These are phyloP conservation scores for Semaprochilodus insignis DNA, from an alignment of 2,797 vertebrate genomes.

Conservation along the genomic window DNA sequence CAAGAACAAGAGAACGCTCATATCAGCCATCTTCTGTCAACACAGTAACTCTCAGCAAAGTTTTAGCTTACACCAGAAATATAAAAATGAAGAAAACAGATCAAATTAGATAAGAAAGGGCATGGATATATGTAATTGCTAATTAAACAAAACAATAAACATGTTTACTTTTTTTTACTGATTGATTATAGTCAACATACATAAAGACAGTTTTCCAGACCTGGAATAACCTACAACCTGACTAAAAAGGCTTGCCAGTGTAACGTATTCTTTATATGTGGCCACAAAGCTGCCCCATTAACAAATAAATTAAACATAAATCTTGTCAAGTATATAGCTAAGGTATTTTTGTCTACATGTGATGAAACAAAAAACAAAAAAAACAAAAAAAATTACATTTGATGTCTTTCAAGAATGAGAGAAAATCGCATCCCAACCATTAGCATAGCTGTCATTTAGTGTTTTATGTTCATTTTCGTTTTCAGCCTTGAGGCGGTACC, in stretches of 20 bases:
- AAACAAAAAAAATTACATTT: neutral
- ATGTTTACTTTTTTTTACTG: constrained; percentile 14
- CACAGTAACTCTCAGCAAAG: constrained; percentile 46
- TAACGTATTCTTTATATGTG: neutral
- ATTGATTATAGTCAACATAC: constrained; percentile 16
- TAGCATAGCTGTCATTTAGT: neutral
- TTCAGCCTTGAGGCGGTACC: neutral
- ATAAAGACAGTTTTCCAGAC: constrained; percentile 2
- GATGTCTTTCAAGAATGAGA: neutral
- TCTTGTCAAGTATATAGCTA: neutral
- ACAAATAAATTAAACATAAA: constrained; percentile 19
- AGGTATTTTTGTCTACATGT: constrained; percentile 16
- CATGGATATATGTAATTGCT: constrained; percentile 7
- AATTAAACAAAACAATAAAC: constrained; percentile 38
- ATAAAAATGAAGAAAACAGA: constrained; percentile 40
- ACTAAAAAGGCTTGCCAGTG: constrained; percentile 9
- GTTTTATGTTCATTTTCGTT: constrained; percentile 18
- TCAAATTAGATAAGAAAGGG: constrained; percentile 35
- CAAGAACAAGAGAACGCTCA: constrained; percentile 48
- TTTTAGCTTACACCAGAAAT: constrained; percentile 42
- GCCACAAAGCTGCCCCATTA: constrained; percentile 15
- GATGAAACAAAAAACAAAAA: constrained; percentile 5
- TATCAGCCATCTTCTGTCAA: constrained; percentile 46
- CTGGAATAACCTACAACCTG: constrained; percentile 16
- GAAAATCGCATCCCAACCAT: neutral